These are phyloP conservation scores for Sinella curviseta DNA, from an alignment of 1,140 invertebrate species.

Conservation along the genomic window DNA sequence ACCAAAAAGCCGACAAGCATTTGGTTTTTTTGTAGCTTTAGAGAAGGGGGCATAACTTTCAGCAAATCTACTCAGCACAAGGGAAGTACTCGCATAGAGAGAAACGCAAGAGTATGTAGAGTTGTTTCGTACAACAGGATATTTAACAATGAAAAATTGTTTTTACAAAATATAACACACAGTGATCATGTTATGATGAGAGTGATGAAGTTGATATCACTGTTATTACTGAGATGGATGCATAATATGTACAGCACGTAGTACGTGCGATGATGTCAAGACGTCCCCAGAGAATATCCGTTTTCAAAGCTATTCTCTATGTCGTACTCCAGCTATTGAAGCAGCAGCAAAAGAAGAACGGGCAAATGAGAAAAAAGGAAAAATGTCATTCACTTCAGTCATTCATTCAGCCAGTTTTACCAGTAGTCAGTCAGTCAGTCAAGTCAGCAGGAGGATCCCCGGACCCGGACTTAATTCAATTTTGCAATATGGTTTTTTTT, in stretches of 20 bases:
- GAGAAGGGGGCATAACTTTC: too few species aligned
- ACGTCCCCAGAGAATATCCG: neutral
- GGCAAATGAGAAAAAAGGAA: neutral
- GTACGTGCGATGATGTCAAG: neutral
- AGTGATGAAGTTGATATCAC: too few species aligned
- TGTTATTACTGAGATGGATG: too few species aligned
- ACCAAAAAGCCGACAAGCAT: neutral
- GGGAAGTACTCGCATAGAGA: too few species aligned
- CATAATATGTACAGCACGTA: neutral
- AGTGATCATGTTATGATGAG: too few species aligned
- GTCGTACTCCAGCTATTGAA: neutral
- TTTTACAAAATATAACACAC: too few species aligned
- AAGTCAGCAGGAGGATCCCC: neutral
- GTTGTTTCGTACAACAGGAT: too few species aligned
- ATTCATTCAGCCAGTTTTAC: neutral
- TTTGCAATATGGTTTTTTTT: conserved; percentile 11
- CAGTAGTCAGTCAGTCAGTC: neutral
- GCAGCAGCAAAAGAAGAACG: neutral
- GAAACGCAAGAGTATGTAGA: too few species aligned
- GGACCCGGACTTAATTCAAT: conserved; percentile 16
- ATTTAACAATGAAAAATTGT: too few species aligned
- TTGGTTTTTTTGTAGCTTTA: neutral
- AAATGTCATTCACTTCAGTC: neutral
- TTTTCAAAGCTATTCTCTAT: neutral
- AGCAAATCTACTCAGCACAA: too few species aligned